phyloP scores from a whole-genome alignment of 2,888 invertebrate species.

The Tubulanus polymorphus region DNA sequence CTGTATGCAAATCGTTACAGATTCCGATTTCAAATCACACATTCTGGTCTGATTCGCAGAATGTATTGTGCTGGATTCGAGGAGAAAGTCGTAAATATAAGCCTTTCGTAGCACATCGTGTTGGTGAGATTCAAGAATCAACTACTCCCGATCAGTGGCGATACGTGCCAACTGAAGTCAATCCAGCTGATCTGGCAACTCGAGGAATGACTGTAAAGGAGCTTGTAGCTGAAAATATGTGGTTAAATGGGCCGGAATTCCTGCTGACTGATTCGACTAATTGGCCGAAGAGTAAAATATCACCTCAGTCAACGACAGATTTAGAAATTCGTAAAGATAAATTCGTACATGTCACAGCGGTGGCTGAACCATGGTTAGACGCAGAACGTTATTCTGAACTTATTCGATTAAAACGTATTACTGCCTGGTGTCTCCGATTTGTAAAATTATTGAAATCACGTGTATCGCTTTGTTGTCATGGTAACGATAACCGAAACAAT shows the following conservation, averaged over 20 bases:
- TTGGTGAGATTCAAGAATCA: slow-evolving; percentile 10
- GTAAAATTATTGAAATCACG: too few relatives aligned
- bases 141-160: slow-evolving; percentile 12
- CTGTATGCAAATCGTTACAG: slow-evolving; percentile 1
- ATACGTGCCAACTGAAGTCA: slow-evolving; percentile 8
- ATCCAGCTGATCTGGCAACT: slow-evolving; percentile 13
- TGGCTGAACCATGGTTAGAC: too few relatives aligned
- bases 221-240: slow-evolving; percentile 1
- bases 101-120: slow-evolving; percentile 10
- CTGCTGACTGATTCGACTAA: background rate
- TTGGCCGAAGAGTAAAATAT: background rate
- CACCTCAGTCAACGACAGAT: too few relatives aligned
- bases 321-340: too few relatives aligned
- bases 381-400: too few relatives aligned
- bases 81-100: slow-evolving; percentile 7
- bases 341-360: too few relatives aligned
- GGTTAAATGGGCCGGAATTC: slow-evolving; percentile 12
- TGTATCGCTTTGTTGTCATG: too few relatives aligned
- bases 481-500: too few relatives aligned
- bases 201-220: slow-evolving; percentile 6
- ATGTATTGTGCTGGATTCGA: slow-evolving; percentile 12
- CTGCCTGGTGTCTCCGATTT: too few relatives aligned
- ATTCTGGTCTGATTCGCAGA: slow-evolving; percentile 14
- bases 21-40: background rate
- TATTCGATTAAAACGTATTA: too few relatives aligned